phyloP scores from a whole-genome alignment of 2,113 vertebrate genomes.

The Struthidea cinerea region DNA sequence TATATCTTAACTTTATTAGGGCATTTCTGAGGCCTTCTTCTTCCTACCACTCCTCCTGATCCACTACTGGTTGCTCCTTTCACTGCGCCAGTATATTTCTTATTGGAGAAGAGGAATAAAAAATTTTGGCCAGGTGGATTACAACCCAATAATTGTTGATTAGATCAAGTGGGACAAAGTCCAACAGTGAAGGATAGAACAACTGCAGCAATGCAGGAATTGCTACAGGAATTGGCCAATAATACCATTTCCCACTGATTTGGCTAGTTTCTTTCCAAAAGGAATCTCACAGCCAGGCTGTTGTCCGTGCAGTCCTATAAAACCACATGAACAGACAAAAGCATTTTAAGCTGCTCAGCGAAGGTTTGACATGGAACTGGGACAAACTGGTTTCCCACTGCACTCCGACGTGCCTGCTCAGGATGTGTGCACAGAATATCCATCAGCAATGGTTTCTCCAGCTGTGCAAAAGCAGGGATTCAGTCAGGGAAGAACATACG shows the following conservation, averaged over 20 bases:
- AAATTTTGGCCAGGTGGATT: rapidly evolving
- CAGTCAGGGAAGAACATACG: background rate
- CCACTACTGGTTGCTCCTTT: background rate
- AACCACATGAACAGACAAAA: background rate
- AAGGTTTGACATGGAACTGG: background rate
- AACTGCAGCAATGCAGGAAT: background rate
- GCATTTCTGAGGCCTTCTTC: background rate
- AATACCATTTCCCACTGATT: background rate
- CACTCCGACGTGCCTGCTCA: rapidly evolving
- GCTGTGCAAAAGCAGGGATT: background rate
- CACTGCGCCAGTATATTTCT: background rate
- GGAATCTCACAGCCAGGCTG: background rate
- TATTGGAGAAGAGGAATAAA: background rate
- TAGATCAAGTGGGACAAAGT: background rate
- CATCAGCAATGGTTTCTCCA: rapidly evolving
- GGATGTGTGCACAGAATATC: background rate
- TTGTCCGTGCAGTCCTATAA: background rate
- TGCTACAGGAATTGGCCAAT: background rate
- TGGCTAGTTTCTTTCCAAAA: background rate
- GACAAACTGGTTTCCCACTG: background rate
- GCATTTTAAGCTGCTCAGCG: background rate
- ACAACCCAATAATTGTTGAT: background rate
- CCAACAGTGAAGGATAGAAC: rapidly evolving
- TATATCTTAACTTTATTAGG: background rate
- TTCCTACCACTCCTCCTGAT: background rate